phyloP scores from a whole-genome alignment of 1,140 invertebrate genomes.

The Lordiphosa clarofinis region DNA sequence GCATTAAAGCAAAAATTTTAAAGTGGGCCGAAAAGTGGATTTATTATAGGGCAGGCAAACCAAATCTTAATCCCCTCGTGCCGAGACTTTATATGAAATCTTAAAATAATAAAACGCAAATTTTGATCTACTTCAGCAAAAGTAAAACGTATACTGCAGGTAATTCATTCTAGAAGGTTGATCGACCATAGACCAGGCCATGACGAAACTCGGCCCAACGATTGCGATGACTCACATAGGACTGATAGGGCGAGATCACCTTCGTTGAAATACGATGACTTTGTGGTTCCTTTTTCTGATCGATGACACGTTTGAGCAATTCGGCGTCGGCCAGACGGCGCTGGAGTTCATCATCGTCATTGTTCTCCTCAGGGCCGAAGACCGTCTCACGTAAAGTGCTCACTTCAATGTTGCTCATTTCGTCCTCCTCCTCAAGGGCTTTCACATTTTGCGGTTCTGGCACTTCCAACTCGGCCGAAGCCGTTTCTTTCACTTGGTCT shows the following conservation, averaged over 20 bases:
- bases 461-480: no score
- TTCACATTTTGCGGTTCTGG: no score
- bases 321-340: slow-evolving; percentile 19
- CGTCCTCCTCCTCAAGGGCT: not conserved
- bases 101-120: no score
- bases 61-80: no score
- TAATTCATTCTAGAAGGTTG: slow-evolving; percentile 6
- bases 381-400: slow-evolving; percentile 19
- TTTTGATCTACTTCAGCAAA: no score
- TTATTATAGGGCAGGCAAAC: no score
- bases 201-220: slow-evolving; percentile 58
- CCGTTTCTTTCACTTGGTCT: no score
- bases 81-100: no score
- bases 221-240: slow-evolving; percentile 37
- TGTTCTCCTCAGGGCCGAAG: slow-evolving; percentile 20
- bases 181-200: slow-evolving; percentile 42
- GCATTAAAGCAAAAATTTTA: no score
- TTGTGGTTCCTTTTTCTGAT: not conserved
- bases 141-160: no score
- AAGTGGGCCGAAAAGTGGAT: no score
- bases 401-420: not conserved
- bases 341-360: slow-evolving; percentile 1
- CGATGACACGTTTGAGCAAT: slow-evolving; percentile 9
- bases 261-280: slow-evolving; percentile 16
- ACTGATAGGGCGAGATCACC: slow-evolving; percentile 47